Conservation (phyloP, 2,888 invertebrate genomes). For the Muscina levida region DNA sequence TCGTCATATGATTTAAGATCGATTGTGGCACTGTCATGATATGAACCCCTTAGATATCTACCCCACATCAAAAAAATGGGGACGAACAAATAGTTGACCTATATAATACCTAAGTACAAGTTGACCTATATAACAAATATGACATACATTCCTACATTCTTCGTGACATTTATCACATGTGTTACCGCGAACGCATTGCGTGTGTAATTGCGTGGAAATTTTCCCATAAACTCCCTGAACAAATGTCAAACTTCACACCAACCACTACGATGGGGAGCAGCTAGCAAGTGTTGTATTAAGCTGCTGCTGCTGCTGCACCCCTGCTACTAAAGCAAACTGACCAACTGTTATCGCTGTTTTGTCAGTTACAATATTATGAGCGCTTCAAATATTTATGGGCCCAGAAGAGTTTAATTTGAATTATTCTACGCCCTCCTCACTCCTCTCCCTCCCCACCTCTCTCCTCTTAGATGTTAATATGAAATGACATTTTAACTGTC, state of each 20-base stretch:
- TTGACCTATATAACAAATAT: slow-evolving; percentile 22
- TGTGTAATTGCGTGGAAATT: slow-evolving; percentile 14
- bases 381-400: slow-evolving; percentile 7
- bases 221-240: slow-evolving; percentile 48
- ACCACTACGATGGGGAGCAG: background rate
- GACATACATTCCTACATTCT: background rate
- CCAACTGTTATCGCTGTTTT: background rate
- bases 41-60: too few relatives aligned
- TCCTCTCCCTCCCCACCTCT: background rate
- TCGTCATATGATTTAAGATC: too few relatives aligned
- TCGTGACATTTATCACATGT: background rate
- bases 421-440: background rate
- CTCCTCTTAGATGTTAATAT: background rate
- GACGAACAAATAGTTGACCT: too few relatives aligned
- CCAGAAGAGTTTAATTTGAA: slow-evolving; percentile 22
- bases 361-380: background rate
- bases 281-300: slow-evolving; percentile 8
- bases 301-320: slow-evolving; percentile 23
- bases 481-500: slow-evolving; percentile 55
- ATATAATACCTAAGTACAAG: too few relatives aligned
- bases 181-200: background rate
- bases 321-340: background rate
- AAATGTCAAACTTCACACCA: slow-evolving; percentile 47
- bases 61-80: too few relatives aligned
- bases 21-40: too few relatives aligned